Percentiles rank a stretch among this genome's conserved stretches.
Evolutionary conservation across 2,797 vertebrate species (phyloP).

Genomic region (Masticophis lateralis): DNA sequence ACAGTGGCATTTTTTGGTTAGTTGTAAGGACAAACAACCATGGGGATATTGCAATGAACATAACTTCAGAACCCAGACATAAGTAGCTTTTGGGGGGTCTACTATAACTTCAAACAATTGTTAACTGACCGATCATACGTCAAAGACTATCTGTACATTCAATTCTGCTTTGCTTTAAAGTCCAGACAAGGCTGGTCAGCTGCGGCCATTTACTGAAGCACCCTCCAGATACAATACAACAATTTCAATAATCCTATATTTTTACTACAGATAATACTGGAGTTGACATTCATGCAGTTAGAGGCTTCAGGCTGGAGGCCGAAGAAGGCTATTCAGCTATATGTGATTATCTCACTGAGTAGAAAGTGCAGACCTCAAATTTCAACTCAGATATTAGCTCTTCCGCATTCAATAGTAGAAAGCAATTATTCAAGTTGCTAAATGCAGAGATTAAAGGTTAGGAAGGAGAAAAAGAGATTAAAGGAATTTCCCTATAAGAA

Average conservation of each 20-base stretch:
- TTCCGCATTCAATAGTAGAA: constrained; percentile 53
- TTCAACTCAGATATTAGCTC: constrained; percentile 47
- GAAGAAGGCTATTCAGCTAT: background rate
- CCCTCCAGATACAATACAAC: background rate
- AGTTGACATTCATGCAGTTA: background rate
- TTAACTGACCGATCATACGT: background rate
- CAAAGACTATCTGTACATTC: background rate
- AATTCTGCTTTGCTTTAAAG: background rate
- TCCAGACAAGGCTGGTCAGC: background rate
- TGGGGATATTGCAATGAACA: background rate
- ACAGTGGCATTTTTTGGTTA: background rate
- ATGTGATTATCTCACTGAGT: constrained; percentile 25
- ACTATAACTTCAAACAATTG: background rate
- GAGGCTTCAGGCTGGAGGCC: background rate
- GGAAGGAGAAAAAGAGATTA: constrained; percentile 38
- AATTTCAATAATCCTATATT: background rate
- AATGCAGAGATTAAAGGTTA: constrained; percentile 43
- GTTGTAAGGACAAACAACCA: background rate
- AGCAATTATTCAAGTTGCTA: constrained; percentile 2
- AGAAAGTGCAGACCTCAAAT: constrained; percentile 51
- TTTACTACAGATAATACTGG: background rate
- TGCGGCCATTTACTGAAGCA: background rate
- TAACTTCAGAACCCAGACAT: background rate
- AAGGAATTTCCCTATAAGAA: constrained; percentile 53
- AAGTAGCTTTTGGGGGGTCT: background rate